Evolutionary conservation across 2,797 vertebrate genomes (phyloP).

Genomic region (Lindbergichthys nudifrons): DNA sequence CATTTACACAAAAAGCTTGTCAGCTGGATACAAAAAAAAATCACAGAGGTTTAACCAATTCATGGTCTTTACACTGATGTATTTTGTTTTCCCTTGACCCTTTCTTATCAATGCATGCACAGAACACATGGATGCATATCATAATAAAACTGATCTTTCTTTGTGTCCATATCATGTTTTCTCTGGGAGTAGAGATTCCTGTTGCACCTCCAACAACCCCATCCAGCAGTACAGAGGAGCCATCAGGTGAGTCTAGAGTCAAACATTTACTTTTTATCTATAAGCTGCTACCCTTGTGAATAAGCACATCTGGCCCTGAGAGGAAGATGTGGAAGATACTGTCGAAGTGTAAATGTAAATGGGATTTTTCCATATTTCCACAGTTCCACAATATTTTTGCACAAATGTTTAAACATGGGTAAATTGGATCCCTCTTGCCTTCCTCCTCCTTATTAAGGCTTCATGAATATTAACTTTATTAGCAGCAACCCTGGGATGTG

Average conservation of each 20-base stretch:
- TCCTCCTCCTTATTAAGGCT: constrained; percentile 57
- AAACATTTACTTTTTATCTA: not conserved
- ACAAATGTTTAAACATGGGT: constrained; percentile 49
- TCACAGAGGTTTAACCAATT: not conserved
- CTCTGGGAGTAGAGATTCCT: constrained; percentile 90
- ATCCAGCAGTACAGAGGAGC: constrained; percentile 91
- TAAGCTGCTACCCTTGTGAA: not conserved
- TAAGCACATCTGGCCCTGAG: constrained; percentile 7
- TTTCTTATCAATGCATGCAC: not conserved
- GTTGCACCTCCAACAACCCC: constrained; percentile 90
- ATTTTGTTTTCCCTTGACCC: not conserved
- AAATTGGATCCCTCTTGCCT: constrained; percentile 76
- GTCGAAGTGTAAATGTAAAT: constrained; percentile 8
- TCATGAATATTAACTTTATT: constrained; percentile 82
- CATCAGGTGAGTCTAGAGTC: constrained; percentile 86
- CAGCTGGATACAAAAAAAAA: constrained; percentile 13
- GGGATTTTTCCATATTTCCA: constrained; percentile 26
- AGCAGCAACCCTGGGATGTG: constrained; percentile 68
- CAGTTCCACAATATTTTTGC: constrained; percentile 46
- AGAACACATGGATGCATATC: not conserved
- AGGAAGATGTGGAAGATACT: constrained; percentile 19
- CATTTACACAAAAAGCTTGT: constrained; percentile 39
- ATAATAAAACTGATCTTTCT: constrained; percentile 46
- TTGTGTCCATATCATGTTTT: constrained; percentile 54
- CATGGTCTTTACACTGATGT: not conserved